A percentile compares a stretch with the other conserved stretches of the same genome.
phyloP scores from a whole-genome alignment of 2,888 invertebrate species.

The Pachycephus smyrnensis region DNA sequence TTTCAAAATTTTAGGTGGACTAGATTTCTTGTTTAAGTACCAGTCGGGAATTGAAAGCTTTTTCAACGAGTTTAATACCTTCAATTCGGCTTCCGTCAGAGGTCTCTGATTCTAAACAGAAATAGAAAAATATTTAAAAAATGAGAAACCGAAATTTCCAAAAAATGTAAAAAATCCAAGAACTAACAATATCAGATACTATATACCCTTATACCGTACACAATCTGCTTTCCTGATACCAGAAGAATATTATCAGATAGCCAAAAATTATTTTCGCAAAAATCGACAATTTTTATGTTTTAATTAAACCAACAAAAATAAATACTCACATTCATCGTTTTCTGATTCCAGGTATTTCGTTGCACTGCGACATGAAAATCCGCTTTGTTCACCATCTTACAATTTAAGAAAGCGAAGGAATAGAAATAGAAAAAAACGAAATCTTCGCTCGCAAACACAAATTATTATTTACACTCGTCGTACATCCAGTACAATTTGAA shows the following conservation, averaged over 20 bases:
- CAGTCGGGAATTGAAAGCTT: conserved; percentile 49
- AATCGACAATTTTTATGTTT: not conserved
- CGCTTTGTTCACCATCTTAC: not conserved
- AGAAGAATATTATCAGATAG: not conserved
- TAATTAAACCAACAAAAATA: not conserved
- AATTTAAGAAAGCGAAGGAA: not conserved
- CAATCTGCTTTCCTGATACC: not conserved
- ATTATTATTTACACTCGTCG: not conserved
- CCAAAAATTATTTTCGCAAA: not conserved
- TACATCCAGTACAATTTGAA: not conserved
- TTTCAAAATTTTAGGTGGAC: conserved; percentile 42
- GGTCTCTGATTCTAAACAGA: conserved; percentile 20
- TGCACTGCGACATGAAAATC: not conserved
- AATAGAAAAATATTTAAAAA: not conserved
- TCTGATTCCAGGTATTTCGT: not conserved
- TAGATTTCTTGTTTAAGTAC: conserved; percentile 45
- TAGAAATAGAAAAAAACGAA: not conserved
- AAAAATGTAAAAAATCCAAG: not conserved
- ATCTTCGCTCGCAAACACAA: not conserved
- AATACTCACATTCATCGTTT: not conserved
- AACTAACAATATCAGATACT: not conserved
- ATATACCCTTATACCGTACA: not conserved
- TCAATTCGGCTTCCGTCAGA: conserved; percentile 47
- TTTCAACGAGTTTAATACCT: conserved; percentile 42
- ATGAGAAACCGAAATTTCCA: too few species aligned